phyloP scores from a whole-genome alignment of 1,140 invertebrate species.

The Aphelinus atriplicis region DNA sequence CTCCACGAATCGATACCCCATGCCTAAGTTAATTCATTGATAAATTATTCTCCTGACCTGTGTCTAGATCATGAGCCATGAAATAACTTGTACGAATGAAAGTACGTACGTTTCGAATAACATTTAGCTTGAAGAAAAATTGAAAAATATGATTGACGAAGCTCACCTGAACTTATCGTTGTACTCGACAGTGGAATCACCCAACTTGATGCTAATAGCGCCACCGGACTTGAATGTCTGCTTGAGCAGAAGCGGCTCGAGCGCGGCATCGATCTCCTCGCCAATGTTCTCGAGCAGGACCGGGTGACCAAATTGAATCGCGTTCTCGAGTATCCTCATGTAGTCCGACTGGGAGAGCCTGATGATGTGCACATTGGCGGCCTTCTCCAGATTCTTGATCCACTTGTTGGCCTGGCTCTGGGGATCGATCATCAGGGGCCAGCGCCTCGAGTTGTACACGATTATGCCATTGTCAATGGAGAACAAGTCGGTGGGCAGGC shows the following conservation, averaged over 20 bases:
- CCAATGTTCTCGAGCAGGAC: slow-evolving; percentile 86
- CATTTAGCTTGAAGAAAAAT: slow-evolving; percentile 13
- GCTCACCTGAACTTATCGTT: slow-evolving; percentile 83
- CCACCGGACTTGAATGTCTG: slow-evolving; percentile 91
- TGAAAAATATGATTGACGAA: neutral
- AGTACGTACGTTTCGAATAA: too few relatives aligned
- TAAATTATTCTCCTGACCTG: too few relatives aligned
- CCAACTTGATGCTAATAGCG: slow-evolving; percentile 81
- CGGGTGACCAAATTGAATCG: slow-evolving; percentile 93
- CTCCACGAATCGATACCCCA: too few relatives aligned
- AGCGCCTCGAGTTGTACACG: slow-evolving; percentile 81
- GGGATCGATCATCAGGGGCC: slow-evolving; percentile 95
- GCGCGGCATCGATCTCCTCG: slow-evolving; percentile 89
- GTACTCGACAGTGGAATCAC: slow-evolving; percentile 85
- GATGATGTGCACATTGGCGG: slow-evolving; percentile 82
- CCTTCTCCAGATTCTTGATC: slow-evolving; percentile 94
- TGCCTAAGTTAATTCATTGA: too few relatives aligned
- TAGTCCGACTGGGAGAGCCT: slow-evolving; percentile 85
- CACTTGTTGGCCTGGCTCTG: slow-evolving; percentile 95
- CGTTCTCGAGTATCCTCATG: slow-evolving; percentile 87
- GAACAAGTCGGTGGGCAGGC: slow-evolving; percentile 88
- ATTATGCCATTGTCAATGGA: slow-evolving; percentile 96
- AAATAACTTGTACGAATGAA: too few relatives aligned
- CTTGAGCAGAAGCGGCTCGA: slow-evolving; percentile 87
- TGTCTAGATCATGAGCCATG: too few relatives aligned